Conservation (phyloP, 2,797 vertebrate genomes). For the Eurystomus glaucurus region DNA sequence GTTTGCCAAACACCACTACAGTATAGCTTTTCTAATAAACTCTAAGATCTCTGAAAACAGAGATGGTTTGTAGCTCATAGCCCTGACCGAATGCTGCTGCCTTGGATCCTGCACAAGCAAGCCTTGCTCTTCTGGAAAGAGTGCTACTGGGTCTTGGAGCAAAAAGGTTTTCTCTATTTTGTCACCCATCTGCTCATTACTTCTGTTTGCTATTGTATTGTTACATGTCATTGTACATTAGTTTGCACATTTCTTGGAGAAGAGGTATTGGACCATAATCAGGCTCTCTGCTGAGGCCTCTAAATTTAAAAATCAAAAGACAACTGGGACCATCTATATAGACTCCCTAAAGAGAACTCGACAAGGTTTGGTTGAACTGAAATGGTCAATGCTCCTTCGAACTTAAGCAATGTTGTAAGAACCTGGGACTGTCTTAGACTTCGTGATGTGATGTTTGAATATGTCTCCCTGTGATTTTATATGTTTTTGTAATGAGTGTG, state of each 20-base stretch:
- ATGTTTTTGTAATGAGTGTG: not conserved
- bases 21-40: not conserved
- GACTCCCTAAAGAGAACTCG: not conserved
- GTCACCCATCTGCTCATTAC: not conserved
- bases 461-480: not conserved
- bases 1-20: not conserved
- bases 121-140: not conserved
- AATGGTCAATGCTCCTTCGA: not conserved
- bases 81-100: not conserved
- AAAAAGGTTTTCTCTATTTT: not conserved
- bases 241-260: not conserved
- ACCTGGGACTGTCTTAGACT: not conserved
- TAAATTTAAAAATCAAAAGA: not conserved
- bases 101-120: not conserved
- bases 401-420: not conserved
- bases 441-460: not conserved
- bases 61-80: not conserved
- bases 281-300: not conserved
- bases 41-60: not conserved
- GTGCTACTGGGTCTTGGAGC: not conserved
- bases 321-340: not conserved
- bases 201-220: not conserved
- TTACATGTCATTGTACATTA: not conserved
- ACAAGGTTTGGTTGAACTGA: fast-evolving
- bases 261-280: not conserved